A percentile compares a stretch with the other conserved stretches of the same genome.
Conservation (phyloP, 2,888 invertebrate genomes). For the Hyles lineata region DNA sequence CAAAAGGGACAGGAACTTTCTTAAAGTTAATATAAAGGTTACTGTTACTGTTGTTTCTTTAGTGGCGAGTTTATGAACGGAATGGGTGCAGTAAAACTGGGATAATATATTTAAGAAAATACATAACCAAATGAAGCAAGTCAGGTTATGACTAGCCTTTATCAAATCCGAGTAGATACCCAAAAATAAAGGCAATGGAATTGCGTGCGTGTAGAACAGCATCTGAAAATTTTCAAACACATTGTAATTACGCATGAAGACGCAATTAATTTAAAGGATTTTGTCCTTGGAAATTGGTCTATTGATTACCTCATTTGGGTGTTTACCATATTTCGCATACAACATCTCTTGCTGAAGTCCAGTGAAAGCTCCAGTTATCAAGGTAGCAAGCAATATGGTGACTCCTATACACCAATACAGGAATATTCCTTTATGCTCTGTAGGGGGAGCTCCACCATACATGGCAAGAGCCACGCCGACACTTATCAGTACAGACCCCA, state of each 20-base stretch:
- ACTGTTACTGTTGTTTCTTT: conserved; percentile 74
- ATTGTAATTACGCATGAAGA: neutral
- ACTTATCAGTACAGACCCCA: conserved; percentile 73
- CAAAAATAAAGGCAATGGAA: conserved; percentile 72
- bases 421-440: conserved; percentile 66
- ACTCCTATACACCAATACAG: conserved; percentile 75
- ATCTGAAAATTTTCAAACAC: conserved; percentile 63
- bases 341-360: conserved; percentile 76
- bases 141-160: conserved; percentile 50
- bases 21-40: conserved; percentile 73
- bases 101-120: conserved; percentile 64
- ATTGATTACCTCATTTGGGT: conserved; percentile 70
- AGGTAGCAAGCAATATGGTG: conserved; percentile 61
- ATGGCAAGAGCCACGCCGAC: conserved; percentile 72
- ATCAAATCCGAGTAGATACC: conserved; percentile 63
- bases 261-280: neutral
- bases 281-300: neutral
- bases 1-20: conserved; percentile 72
- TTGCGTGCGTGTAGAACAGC: conserved; percentile 74
- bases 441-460: conserved; percentile 70
- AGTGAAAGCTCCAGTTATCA: conserved; percentile 74
- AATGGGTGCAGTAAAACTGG: conserved; percentile 72
- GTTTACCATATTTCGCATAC: conserved; percentile 75
- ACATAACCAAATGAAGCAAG: conserved; percentile 61
- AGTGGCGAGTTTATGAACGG: conserved; percentile 73